These are phyloP conservation scores for Atta colombica DNA, from an alignment of 1,140 invertebrate genomes.

Conservation along the genomic window DNA sequence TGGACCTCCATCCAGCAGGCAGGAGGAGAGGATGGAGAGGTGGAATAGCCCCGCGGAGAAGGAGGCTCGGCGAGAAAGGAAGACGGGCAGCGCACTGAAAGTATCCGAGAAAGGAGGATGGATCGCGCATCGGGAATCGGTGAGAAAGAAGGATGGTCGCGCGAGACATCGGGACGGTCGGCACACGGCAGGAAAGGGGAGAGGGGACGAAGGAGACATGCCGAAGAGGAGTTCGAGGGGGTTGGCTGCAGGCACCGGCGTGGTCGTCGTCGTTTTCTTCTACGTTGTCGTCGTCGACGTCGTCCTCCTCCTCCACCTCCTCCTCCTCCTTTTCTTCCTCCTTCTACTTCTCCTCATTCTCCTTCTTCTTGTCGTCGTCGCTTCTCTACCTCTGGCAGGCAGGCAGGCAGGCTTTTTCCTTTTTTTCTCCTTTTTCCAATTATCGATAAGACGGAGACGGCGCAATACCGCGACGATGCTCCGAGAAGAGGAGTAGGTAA, in stretches of 20 bases:
- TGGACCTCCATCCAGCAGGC: slow-evolving; percentile 68
- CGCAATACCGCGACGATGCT: slow-evolving; percentile 75
- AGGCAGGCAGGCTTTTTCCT: slow-evolving; percentile 28
- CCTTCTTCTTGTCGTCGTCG: slow-evolving; percentile 38
- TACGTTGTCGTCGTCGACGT: slow-evolving; percentile 35
- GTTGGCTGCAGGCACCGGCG: slow-evolving; percentile 58
- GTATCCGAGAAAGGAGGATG: slow-evolving; percentile 58
- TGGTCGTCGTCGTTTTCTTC: slow-evolving; percentile 62
- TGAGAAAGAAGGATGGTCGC: slow-evolving; percentile 65
- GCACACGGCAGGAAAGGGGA: slow-evolving; percentile 11
- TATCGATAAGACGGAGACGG: slow-evolving; percentile 83
- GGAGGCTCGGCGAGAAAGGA: slow-evolving; percentile 59
- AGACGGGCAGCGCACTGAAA: slow-evolving; percentile 49
- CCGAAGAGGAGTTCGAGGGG: slow-evolving; percentile 59
- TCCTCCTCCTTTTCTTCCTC: slow-evolving; percentile 43
- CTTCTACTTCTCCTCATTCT: slow-evolving; percentile 14
- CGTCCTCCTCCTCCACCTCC: slow-evolving; percentile 29
- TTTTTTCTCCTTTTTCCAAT: slow-evolving; percentile 81
- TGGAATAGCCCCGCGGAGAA: slow-evolving; percentile 68
- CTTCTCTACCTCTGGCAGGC: slow-evolving; percentile 27
- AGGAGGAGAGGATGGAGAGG: slow-evolving; percentile 65
- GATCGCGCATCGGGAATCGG: slow-evolving; percentile 61
- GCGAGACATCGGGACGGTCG: slow-evolving; percentile 33
- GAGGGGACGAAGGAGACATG: slow-evolving; percentile 53
- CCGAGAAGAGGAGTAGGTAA: slow-evolving; percentile 50